These are phyloP conservation scores for Nesogale talazaci DNA, from an alignment of 2,113 vertebrate genomes.

Conservation along the genomic window DNA sequence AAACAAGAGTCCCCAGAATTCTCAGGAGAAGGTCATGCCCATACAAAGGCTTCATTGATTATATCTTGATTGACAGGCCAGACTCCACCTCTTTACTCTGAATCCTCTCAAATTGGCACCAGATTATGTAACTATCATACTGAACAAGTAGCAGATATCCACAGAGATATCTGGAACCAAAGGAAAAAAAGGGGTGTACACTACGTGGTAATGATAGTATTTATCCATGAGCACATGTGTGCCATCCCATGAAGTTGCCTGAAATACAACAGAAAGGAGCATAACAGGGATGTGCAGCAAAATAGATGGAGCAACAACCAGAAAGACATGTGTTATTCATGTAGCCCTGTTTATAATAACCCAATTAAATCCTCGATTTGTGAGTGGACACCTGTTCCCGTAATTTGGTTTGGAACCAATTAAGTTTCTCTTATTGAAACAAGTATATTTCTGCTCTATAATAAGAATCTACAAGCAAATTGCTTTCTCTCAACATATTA, in stretches of 20 bases:
- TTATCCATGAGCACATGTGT: neutral
- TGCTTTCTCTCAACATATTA: constrained; percentile 56
- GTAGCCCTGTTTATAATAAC: constrained; percentile 54
- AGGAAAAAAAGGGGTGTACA: neutral
- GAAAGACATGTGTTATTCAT: neutral
- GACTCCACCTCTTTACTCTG: too few species aligned
- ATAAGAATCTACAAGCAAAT: constrained; percentile 71
- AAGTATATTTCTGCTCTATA: constrained; percentile 68
- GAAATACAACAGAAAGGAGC: constrained; percentile 13
- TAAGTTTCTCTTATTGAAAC: constrained; percentile 61
- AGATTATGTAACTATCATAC: too few species aligned
- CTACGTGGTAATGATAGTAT: too few species aligned
- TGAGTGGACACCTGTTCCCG: constrained; percentile 56
- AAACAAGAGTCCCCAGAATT: too few species aligned
- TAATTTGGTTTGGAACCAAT: constrained; percentile 69
- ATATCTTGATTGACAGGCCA: too few species aligned
- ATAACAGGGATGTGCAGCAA: neutral
- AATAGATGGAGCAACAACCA: neutral
- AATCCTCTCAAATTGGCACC: too few species aligned
- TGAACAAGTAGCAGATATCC: neutral
- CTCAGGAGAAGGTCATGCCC: too few species aligned
- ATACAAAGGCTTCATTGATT: too few species aligned
- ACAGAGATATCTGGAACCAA: neutral
- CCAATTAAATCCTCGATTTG: constrained; percentile 45
- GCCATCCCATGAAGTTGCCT: neutral